A percentile compares a stretch with the other conserved stretches of the same genome.
Evolutionary conservation across 1,140 invertebrate species (phyloP).

Genomic region (Eciton burchellii): DNA sequence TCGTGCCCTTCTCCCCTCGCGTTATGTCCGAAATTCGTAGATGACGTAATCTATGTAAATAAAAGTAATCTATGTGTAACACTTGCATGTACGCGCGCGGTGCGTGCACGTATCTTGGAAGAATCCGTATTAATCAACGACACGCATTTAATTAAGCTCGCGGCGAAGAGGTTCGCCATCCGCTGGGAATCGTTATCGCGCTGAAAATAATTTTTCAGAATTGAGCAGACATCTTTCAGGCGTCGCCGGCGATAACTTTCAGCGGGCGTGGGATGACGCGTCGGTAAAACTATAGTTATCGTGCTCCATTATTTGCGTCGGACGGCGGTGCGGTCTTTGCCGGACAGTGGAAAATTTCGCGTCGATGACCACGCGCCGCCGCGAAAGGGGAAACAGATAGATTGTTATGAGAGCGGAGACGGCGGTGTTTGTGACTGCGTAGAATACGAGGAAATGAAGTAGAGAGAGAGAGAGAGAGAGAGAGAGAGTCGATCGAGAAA

Average conservation of each 20-base stretch:
- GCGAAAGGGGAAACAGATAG: slow-evolving; percentile 63
- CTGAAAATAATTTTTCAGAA: slow-evolving; percentile 42
- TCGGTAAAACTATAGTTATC: slow-evolving; percentile 43
- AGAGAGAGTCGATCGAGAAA: slow-evolving; percentile 64
- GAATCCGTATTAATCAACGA: background rate
- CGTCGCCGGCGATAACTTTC: background rate
- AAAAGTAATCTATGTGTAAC: no score
- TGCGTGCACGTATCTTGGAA: background rate
- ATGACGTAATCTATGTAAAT: background rate
- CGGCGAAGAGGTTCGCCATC: background rate
- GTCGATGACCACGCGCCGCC: slow-evolving; percentile 23
- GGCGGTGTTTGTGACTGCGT: slow-evolving; percentile 54
- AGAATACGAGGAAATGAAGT: slow-evolving; percentile 59
- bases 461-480: no score
- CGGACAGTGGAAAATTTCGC: slow-evolving; percentile 70
- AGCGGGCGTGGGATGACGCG: background rate
- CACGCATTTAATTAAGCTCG: background rate
- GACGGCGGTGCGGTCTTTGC: slow-evolving; percentile 20
- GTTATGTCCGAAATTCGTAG: background rate
- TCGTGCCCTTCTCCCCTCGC: background rate
- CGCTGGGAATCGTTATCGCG: background rate
- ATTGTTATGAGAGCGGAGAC: slow-evolving; percentile 37
- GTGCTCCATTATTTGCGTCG: slow-evolving; percentile 27
- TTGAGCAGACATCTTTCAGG: background rate
- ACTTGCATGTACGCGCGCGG: no score